phyloP scores from a whole-genome alignment of 2,888 invertebrate genomes.

The Alentia gelatinosa region DNA sequence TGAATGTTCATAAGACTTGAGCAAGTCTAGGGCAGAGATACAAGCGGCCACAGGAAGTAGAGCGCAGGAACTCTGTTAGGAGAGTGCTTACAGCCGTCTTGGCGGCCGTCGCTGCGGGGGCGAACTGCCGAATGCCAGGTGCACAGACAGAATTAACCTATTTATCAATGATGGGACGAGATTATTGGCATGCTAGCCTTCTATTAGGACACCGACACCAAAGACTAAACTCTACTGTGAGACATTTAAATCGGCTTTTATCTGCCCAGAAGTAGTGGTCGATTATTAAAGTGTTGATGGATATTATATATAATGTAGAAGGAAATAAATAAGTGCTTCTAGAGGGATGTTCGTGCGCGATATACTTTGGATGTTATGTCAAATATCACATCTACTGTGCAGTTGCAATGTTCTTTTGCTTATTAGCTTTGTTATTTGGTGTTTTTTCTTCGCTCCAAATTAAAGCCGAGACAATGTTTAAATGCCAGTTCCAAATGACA shows the following conservation, averaged over 20 bases:
- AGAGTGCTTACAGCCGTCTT: too few relatives aligned
- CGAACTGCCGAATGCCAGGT: neutral
- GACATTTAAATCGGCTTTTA: too few relatives aligned
- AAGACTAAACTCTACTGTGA: neutral
- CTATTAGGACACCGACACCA: neutral
- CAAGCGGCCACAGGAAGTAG: too few relatives aligned
- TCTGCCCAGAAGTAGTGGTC: too few relatives aligned
- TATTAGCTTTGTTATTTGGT: constrained; percentile 7
- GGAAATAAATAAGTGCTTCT: too few relatives aligned
- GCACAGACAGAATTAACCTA: neutral
- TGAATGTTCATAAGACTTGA: too few relatives aligned
- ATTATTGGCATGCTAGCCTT: neutral
- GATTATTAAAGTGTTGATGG: too few relatives aligned
- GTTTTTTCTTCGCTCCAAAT: neutral
- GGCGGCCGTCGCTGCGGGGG: neutral
- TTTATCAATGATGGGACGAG: neutral
- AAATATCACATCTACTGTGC: neutral
- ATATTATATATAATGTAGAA: too few relatives aligned
- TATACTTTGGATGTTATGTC: neutral
- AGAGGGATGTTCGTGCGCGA: too few relatives aligned
- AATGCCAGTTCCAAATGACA: neutral
- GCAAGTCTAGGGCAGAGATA: too few relatives aligned
- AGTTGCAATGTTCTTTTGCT: neutral
- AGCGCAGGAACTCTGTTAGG: too few relatives aligned
- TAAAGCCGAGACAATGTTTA: neutral